Evolutionary conservation across 2,113 vertebrate species (phyloP).

Genomic region (Rana temporaria): DNA sequence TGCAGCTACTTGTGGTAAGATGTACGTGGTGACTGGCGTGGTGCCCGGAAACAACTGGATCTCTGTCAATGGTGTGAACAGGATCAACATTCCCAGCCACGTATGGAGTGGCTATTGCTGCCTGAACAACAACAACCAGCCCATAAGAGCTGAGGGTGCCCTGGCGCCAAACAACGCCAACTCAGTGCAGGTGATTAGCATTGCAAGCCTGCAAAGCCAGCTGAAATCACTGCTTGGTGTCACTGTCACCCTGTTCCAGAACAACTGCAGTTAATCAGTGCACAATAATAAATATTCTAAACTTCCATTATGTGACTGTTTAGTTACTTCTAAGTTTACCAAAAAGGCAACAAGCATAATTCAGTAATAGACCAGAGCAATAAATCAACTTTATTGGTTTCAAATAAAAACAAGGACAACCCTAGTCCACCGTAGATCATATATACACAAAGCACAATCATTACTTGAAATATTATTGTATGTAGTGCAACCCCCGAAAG

Average conservation of each 20-base stretch:
- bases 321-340: too few relatives aligned
- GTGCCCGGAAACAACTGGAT: conserved; percentile 52
- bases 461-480: too few relatives aligned
- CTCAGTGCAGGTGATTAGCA: conserved; percentile 29
- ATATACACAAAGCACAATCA: too few relatives aligned
- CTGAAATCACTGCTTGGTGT: neutral
- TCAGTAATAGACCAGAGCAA: too few relatives aligned
- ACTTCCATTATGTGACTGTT: neutral
- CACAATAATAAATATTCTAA: neutral
- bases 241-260: conserved; percentile 21
- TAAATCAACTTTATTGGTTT: too few relatives aligned
- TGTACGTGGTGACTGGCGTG: conserved; percentile 34
- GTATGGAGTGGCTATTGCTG: conserved; percentile 50
- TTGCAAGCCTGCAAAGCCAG: conserved; percentile 29
- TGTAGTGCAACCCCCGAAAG: too few relatives aligned
- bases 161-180: conserved; percentile 43
- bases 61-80: conserved; percentile 12
- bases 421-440: too few relatives aligned
- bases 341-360: too few relatives aligned
- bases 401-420: too few relatives aligned
- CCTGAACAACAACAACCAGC: conserved; percentile 48
- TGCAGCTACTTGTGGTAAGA: conserved; percentile 30
- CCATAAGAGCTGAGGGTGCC: conserved; percentile 40
- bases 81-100: conserved; percentile 44
- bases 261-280: conserved; percentile 17